A percentile compares a stretch with the other conserved stretches of the same genome.
Conservation (phyloP, 2,797 vertebrate species). For the Acrossocheilus wenchowensis region DNA sequence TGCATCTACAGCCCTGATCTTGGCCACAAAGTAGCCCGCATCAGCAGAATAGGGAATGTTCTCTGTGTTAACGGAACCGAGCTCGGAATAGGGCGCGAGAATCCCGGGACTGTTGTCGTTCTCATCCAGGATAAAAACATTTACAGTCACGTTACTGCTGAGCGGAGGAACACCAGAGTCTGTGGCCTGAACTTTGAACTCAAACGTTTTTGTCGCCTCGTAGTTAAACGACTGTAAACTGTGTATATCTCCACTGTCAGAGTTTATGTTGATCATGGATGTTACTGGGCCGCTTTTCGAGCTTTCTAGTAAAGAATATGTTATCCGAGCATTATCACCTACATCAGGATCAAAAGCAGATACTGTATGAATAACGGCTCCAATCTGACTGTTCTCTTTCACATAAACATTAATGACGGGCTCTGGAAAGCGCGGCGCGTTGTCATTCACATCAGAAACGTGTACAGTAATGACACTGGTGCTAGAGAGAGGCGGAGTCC, state of each 20-base stretch:
- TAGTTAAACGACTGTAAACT: conserved; percentile 66
- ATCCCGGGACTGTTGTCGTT: conserved; percentile 64
- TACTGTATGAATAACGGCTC: too few species aligned
- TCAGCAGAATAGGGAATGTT: conserved; percentile 76
- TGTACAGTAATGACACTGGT: conserved; percentile 1
- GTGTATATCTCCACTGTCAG: conserved; percentile 65
- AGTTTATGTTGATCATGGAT: conserved; percentile 62
- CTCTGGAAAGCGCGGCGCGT: conserved; percentile 61
- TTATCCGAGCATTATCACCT: too few species aligned
- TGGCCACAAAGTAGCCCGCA: conserved; percentile 57
- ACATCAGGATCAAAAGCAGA: too few species aligned
- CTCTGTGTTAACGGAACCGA: conserved; percentile 77
- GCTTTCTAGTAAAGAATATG: too few species aligned
- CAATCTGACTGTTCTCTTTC: too few species aligned
- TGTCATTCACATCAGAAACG: conserved; percentile 73
- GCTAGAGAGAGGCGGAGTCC: conserved; percentile 58
- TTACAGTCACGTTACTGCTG: conserved; percentile 60
- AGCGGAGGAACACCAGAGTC: conserved; percentile 73
- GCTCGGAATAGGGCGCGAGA: conserved; percentile 80
- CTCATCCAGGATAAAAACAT: conserved; percentile 63
- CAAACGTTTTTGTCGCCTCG: conserved; percentile 61
- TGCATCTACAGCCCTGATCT: too few species aligned
- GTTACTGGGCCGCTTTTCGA: conserved; percentile 28
- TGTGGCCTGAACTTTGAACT: conserved; percentile 67
- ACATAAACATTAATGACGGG: too few species aligned